Base-by-base conservation (phyloP, 2,113 vertebrate genomes). In the Aspiorhynchus laticeps region DNA sequence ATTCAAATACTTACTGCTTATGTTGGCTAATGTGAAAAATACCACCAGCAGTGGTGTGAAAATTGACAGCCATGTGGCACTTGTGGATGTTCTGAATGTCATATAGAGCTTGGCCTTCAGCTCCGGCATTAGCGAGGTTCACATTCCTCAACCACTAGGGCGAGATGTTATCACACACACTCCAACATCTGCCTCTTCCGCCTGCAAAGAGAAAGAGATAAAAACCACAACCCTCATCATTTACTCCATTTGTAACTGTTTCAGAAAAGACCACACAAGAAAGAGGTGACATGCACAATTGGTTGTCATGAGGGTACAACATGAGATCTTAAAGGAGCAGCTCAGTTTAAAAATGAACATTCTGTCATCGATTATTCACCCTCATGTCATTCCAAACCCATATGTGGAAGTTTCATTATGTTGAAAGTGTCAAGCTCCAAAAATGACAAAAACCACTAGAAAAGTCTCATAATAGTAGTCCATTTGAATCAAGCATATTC, bases 11-110 rank as follows among this genome's bases (percentile, higher is more conserved):
- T 56, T 26, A 65, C 69, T 31, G 82, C 73, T 87, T 90, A 89
- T 87, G 83, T 85, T 77, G 84, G 88, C 89, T 91, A 90, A 92
- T 89, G 91, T 90, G 87, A 91, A 92, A 93, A 93, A 93, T 88
- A 88, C 85, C 63, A 79, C 78, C n/a, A 87, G 86, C 71, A 74
- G 67, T 78, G 85, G 89, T 90, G 92, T 91, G 92, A 90, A 91
- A 91, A 90, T 87, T 80, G 87, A 86, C 91, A 91, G 89, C 85
- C 92, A 90, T 91, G 90, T 87, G 65, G 73, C 88, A 88, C 89
- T 89, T 90, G 91, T 85, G 88, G 90, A 85, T 86, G 79, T 79
- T 89, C 91, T 71, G 89, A 89, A 89, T 92, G 92, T 86, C 83
- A 88, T 89, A 88, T 87, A 91, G 89, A 90, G 91, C 86, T 69